Evolutionary conservation across 2,113 vertebrate genomes (phyloP), one percentile per base, ranked within the genome.

Genomic region (Glareola pratincola): DNA sequence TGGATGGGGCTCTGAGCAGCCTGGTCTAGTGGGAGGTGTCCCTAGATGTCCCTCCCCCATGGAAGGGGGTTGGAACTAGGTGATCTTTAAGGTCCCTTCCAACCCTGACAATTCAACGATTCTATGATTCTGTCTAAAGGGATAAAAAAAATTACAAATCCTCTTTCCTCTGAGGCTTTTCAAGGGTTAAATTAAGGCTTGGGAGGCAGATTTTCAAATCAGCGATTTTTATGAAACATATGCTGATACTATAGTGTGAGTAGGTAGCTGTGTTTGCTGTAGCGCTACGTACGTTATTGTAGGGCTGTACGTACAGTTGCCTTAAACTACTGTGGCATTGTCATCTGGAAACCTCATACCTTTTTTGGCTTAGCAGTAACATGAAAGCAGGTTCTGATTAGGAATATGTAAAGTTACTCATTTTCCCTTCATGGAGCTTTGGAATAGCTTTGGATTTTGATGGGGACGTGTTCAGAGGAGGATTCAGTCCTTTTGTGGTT

Each of bases 271-370:
- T 69, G 59, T 67, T 94, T 7, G 0, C 68, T 51, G 23, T 71
- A 17, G 12, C 3, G 1, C 34, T 41, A 3, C 0, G 0, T 68
- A 18, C 11, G 2, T 76, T 66, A 26, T 10, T 62, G 39, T 15
- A 50, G 53, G 34, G 15, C 48, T 77, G 45, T 41, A 57, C 27
- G 13, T 54, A 18, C 19, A 89, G 37, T 81, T 93, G 54, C 18
- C 47, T 37, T 53, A n/a, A 60, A 66, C 41, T n/a, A 4, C 23
- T 26, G 41, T 23, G n/a, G 8, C 7, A 0, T 1, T 75, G 45
- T 54, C 19, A 26, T 75, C 83, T 79, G 79, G 67, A 93, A 93
- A 83, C 22, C 39, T 80, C n/a, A 57, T 7, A 50, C 22, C 11
- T 60, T 59, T 69, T 74, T 82, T 60, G 50, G 21, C 66, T 60